A percentile compares a stretch with the other conserved stretches of the same genome.
Evolutionary conservation across 2,888 invertebrate species (phyloP).

Genomic region (Calliopum simillimum): DNA sequence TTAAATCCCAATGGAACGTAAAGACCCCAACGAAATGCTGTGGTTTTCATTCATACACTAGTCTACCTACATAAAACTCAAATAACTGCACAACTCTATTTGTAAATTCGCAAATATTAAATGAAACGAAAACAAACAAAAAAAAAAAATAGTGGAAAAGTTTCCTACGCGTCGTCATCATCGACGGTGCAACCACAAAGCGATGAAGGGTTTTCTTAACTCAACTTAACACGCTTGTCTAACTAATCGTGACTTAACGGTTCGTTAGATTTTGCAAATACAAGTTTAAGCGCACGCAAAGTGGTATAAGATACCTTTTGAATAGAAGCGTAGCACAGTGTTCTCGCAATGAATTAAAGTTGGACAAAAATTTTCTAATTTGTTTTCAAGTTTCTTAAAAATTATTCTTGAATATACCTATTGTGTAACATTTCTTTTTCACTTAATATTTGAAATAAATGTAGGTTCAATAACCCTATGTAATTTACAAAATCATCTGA

Average conservation of each 20-base stretch:
- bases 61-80: not conserved
- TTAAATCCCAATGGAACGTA: not conserved
- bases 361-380: too few species aligned
- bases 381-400: too few species aligned
- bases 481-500: too few species aligned
- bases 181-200: not conserved
- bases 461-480: too few species aligned
- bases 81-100: conserved; percentile 18
- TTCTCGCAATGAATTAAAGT: too few species aligned
- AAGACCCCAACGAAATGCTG: not conserved
- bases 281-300: conserved; percentile 11
- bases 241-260: conserved; percentile 66
- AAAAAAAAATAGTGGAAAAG: not conserved
- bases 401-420: too few species aligned
- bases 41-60: not conserved
- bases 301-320: too few species aligned
- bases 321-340: too few species aligned
- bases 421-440: too few species aligned
- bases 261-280: conserved; percentile 64
- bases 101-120: conserved; percentile 28
- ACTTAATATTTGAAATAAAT: too few species aligned
- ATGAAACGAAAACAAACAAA: not conserved
- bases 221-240: conserved; percentile 62
- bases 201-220: conserved; percentile 17
- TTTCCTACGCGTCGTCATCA: not conserved